These are phyloP conservation scores for Caenorhabditis macrosperma DNA, from an alignment of 2,888 invertebrate species.

Conservation along the genomic window DNA sequence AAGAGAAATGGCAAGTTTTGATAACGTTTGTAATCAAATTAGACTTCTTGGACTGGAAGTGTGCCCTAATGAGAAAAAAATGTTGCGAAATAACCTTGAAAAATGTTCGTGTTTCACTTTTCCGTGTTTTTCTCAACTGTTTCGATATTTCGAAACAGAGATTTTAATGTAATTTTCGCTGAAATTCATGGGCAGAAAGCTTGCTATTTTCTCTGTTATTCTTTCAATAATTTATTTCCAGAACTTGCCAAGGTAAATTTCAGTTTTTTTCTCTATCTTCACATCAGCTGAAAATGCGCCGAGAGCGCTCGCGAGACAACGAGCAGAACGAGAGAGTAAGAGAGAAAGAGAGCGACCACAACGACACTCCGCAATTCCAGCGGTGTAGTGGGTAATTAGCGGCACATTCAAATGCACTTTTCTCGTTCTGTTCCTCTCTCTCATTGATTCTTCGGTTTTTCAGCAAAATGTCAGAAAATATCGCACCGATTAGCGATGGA, in stretches of 20 bases:
- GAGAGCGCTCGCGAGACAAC: constrained; percentile 22
- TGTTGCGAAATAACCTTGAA: neutral
- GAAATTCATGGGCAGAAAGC: constrained; percentile 42
- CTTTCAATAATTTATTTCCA: constrained; percentile 10
- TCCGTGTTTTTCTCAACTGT: neutral
- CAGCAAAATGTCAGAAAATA: constrained; percentile 25
- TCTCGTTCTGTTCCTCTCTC: neutral
- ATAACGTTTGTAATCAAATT: neutral
- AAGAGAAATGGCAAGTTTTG: neutral
- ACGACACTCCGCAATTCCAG: constrained; percentile 28
- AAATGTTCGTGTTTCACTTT: neutral
- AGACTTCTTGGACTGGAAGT: neutral
- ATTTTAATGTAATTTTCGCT: neutral
- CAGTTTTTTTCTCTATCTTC: neutral
- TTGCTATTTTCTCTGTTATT: constrained; percentile 29
- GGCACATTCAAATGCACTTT: neutral
- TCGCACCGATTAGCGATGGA: constrained; percentile 3
- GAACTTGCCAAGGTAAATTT: constrained; percentile 17
- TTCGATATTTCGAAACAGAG: constrained; percentile 2
- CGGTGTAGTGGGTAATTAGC: neutral
- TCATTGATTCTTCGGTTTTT: constrained; percentile 14
- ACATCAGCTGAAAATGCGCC: neutral
- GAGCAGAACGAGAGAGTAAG: constrained; percentile 7
- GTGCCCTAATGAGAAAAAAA: constrained; percentile 23
- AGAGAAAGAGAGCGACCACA: neutral